Conservation (phyloP, 2,113 vertebrate genomes). For the Cynoglossus semilaevis region DNA sequence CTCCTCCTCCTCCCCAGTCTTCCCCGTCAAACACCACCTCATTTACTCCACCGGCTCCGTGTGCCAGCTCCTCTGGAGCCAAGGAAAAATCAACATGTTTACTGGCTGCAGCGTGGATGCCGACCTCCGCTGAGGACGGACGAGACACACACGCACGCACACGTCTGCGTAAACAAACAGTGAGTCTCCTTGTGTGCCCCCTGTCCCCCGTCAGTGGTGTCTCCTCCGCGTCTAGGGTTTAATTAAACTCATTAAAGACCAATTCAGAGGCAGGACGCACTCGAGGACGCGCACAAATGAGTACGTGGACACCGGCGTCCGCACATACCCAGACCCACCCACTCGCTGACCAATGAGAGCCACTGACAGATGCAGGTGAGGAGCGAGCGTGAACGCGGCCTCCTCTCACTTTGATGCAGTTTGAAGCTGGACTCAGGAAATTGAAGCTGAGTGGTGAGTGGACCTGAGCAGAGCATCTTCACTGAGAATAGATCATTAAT, state of each 20-base stretch:
- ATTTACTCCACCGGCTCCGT: conserved; percentile 36
- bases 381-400: conserved; percentile 1
- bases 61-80: conserved; percentile 30
- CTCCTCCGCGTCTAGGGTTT: conserved; percentile 22
- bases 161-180: conserved; percentile 38
- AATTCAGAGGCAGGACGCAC: conserved; percentile 1
- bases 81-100: conserved; percentile 63
- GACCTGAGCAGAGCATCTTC: conserved; percentile 50
- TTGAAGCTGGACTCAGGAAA: conserved; percentile 19
- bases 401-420: background rate
- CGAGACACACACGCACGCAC: conserved; percentile 25
- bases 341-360: conserved; percentile 14
- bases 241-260: conserved; percentile 14
- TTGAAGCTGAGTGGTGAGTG: conserved; percentile 30
- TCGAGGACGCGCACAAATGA: background rate
- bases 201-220: conserved; percentile 12
- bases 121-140: conserved; percentile 15
- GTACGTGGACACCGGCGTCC: conserved; percentile 9
- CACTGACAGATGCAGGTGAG: conserved; percentile 36
- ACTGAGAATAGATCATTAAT: conserved; percentile 49
- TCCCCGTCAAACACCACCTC: conserved; percentile 42
- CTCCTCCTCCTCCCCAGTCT: background rate
- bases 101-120: conserved; percentile 30
- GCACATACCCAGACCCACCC: conserved; percentile 14
- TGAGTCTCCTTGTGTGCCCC: conserved; percentile 22